Base-by-base conservation (phyloP, 2,888 invertebrate genomes). In the Tetranychus truncatus region DNA sequence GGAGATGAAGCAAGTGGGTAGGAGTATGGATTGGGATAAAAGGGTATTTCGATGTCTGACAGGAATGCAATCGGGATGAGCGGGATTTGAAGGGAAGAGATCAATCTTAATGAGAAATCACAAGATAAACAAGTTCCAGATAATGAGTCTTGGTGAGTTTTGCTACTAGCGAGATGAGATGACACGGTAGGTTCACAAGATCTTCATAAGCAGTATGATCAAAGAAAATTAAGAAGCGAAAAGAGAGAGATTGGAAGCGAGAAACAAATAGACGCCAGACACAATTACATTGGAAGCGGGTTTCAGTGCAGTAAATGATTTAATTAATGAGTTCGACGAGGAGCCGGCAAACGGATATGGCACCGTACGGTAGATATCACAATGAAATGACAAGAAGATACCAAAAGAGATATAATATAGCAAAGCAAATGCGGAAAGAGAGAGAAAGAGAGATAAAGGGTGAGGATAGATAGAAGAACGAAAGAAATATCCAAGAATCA, bases 381-480 rank as follows among this genome's bases (percentile, higher is more conserved):
- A 15, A 55, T 55, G 15, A 67, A 18, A 21, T 21, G 67, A 21
- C 24, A 21, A n/a, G n/a, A 21, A 20, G 21, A 20, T 5, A 24
- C 21, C 69, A 69, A 20, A 21, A 20, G 20, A 24, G 24, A 24
- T 24, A 24, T 24, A 24, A 24, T 1, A 69, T 20, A 7, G 69
- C 18, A 69, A 9, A 69, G 9, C 8, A 20, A 24, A 69, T 69
- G 20, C 24, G 4, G 11, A 11, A 6, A 20, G 34, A 11, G 66
- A 77, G 76, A 74, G 69, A 76, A 77, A 66, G 77, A 76, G 69
- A 75, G 76, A 71, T 73, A 77, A 72, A 9, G 20, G 34, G 34
- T 4, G 20, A 24, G 20, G 20, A 69, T 5, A 21, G 21, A 66
- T 66, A 11, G 73, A 77, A 15, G 55, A 75, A 46, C 46, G 15